A percentile compares a stretch with the other conserved stretches of the same genome.
phyloP scores from a whole-genome alignment of 2,113 vertebrate species.

The Perccottus glenii region DNA sequence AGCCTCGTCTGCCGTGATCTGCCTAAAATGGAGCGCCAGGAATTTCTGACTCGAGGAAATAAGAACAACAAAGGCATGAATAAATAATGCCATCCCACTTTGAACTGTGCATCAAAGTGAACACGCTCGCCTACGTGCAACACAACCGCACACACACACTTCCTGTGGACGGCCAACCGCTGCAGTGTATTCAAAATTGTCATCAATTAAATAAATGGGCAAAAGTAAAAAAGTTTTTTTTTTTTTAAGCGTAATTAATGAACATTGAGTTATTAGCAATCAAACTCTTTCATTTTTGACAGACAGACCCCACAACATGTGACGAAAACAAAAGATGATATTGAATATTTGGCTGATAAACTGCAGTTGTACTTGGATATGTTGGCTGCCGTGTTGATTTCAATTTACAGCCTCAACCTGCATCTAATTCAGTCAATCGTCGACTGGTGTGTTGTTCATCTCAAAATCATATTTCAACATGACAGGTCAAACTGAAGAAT shows the following conservation, averaged over 20 bases:
- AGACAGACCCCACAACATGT: no score
- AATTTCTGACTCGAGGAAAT: slow-evolving; percentile 69
- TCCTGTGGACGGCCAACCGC: slow-evolving; percentile 35
- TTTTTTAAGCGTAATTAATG: slow-evolving; percentile 43
- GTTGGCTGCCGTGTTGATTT: no score
- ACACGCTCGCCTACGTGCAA: slow-evolving; percentile 43
- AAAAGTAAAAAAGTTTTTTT: slow-evolving; percentile 28
- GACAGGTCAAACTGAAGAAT: slow-evolving; percentile 28
- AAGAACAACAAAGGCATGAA: slow-evolving; percentile 80
- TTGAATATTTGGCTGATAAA: no score
- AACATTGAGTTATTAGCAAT: slow-evolving; percentile 1
- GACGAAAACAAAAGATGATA: no score
- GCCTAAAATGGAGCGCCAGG: slow-evolving; percentile 69
- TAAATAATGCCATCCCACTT: slow-evolving; percentile 77
- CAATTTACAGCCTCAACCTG: no score
- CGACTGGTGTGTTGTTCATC: no score
- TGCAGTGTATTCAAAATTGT: slow-evolving; percentile 49
- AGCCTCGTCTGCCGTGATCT: slow-evolving; percentile 49
- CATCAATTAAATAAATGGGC: slow-evolving; percentile 48
- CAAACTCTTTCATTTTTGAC: background rate
- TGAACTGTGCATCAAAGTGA: slow-evolving; percentile 79
- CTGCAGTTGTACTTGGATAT: no score
- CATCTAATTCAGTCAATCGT: no score
- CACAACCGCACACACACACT: slow-evolving; percentile 24
- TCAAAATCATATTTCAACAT: no score